These are phyloP conservation scores for Drymonia ruficornis DNA, from an alignment of 2,888 invertebrate species.

Conservation along the genomic window DNA sequence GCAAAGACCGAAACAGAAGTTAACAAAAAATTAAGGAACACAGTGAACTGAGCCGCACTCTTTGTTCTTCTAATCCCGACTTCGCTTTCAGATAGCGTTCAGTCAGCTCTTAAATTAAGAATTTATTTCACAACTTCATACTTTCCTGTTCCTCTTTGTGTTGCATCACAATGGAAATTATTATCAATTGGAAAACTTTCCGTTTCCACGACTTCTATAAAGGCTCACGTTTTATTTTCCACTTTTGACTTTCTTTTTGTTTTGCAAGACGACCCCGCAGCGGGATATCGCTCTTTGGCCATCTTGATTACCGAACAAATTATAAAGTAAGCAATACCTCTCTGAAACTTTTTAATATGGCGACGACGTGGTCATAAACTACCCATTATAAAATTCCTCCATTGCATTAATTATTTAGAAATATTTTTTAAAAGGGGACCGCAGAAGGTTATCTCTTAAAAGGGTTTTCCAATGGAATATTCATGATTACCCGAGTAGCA, in stretches of 20 bases:
- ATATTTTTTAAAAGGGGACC: slow-evolving; percentile 55
- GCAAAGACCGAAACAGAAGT: slow-evolving; percentile 65
- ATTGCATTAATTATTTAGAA: slow-evolving; percentile 53
- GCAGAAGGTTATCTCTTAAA: slow-evolving; percentile 60
- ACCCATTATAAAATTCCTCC: slow-evolving; percentile 36
- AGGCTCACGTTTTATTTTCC: slow-evolving; percentile 72
- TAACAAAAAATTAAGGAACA: slow-evolving; percentile 67
- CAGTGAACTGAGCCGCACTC: slow-evolving; percentile 60
- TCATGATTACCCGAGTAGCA: slow-evolving; percentile 70
- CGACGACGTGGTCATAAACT: slow-evolving; percentile 29
- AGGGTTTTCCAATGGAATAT: slow-evolving; percentile 72
- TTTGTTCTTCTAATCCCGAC: slow-evolving; percentile 78
- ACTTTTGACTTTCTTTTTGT: slow-evolving; percentile 66
- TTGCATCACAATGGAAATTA: slow-evolving; percentile 81
- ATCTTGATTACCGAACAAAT: slow-evolving; percentile 46
- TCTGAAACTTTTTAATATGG: slow-evolving; percentile 24
- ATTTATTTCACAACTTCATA: slow-evolving; percentile 81
- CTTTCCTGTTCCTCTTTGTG: slow-evolving; percentile 77
- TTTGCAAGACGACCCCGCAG: slow-evolving; percentile 49
- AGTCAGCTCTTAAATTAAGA: slow-evolving; percentile 81
- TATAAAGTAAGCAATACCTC: slow-evolving; percentile 28
- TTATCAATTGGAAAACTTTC: slow-evolving; percentile 81
- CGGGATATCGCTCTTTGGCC: slow-evolving; percentile 46
- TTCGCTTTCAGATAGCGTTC: slow-evolving; percentile 78
- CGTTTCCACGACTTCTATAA: slow-evolving; percentile 69